Percentiles rank a stretch among this genome's conserved stretches.
Conservation (phyloP, 2,113 vertebrate genomes). For the Puntigrus tetrazona region DNA sequence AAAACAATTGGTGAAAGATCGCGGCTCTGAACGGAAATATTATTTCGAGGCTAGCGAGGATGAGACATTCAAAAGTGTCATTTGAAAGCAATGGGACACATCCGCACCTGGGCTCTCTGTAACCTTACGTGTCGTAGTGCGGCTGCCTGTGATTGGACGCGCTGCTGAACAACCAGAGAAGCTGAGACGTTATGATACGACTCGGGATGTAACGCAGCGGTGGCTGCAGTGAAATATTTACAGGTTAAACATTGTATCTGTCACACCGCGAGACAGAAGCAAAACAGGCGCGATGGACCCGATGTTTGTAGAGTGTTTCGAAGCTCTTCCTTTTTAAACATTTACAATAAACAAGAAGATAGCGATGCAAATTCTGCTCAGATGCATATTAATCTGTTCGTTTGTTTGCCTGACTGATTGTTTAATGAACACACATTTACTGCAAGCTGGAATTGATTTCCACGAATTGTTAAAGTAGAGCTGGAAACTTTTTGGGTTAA, state of each 20-base stretch:
- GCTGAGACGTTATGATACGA: neutral
- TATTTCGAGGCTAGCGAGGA: neutral
- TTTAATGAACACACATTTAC: neutral
- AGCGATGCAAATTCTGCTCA: neutral
- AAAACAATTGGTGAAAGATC: neutral
- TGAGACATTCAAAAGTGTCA: constrained; percentile 1
- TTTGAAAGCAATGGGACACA: constrained; percentile 5
- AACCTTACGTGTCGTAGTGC: constrained; percentile 2
- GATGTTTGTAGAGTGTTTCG: neutral
- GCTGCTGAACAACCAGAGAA: neutral
- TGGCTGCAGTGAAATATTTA: neutral
- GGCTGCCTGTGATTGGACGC: neutral
- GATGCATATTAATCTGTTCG: constrained; percentile 10
- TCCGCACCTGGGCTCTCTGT: neutral
- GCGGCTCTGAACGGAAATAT: neutral
- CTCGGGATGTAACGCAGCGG: neutral
- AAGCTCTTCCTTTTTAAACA: constrained; percentile 7
- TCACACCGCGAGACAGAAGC: neutral
- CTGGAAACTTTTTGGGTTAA: neutral
- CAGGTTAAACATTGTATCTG: constrained; percentile 21
- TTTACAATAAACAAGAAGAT: neutral
- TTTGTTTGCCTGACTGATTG: neutral
- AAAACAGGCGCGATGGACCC: neutral
- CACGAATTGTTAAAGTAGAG: neutral
- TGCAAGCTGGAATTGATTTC: neutral